Evolutionary conservation across 2,113 vertebrate genomes (phyloP).

Genomic region (Urocolius indicus): DNA sequence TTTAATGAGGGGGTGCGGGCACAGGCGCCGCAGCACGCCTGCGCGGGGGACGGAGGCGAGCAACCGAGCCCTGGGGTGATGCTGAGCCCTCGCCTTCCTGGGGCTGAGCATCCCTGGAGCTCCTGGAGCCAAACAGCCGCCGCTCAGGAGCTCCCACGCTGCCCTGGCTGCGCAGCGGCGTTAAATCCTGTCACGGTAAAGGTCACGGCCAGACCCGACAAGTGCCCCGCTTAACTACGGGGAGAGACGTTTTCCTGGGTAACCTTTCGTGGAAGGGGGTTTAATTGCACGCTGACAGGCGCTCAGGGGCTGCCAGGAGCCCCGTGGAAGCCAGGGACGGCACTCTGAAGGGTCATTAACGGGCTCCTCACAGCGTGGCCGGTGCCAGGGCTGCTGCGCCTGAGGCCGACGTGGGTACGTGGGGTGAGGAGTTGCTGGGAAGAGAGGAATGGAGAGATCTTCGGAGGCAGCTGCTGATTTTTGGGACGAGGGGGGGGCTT

Average conservation of each 20-base stretch:
- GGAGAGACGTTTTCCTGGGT: neutral
- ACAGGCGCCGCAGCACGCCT: neutral
- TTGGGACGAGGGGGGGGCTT: neutral
- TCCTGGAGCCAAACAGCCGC: rapidly evolving
- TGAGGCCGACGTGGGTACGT: no score
- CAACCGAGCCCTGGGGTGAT: no score
- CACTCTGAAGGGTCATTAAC: neutral
- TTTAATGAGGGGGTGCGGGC: neutral
- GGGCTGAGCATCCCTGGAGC: rapidly evolving
- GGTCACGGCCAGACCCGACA: neutral
- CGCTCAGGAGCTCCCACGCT: neutral
- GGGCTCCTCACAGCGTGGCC: no score
- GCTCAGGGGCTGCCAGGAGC: neutral
- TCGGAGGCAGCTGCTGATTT: neutral
- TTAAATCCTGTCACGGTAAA: neutral
- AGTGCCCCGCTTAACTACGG: neutral
- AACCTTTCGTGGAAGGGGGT: constrained; percentile 25
- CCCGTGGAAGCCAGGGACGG: neutral
- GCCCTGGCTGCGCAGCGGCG: neutral
- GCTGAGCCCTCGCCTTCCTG: rapidly evolving
- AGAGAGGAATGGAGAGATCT: no score
- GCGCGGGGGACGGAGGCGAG: neutral
- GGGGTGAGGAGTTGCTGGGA: no score
- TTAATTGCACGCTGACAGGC: neutral
- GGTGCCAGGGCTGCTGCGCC: neutral